Evolutionary conservation across 2,888 invertebrate species (phyloP), one percentile per base, ranked within the genome.

Genomic region (Dysmachus trigonus): DNA sequence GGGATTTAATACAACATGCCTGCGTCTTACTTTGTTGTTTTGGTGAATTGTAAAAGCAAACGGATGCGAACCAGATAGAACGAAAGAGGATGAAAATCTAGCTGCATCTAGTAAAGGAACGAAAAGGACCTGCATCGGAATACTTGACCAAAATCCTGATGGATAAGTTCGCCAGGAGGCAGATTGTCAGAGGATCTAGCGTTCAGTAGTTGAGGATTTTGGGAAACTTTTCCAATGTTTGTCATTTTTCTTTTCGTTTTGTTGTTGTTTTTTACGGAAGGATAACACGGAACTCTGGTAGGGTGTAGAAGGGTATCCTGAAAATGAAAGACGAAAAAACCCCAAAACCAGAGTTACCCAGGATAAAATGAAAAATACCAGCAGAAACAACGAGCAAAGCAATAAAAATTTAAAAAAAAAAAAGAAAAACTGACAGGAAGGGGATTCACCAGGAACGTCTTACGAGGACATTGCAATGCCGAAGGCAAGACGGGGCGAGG

Each of bases 361-460:
- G 62, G 33, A 31, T 73, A 73, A 73, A 73, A 73, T 73, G 73
- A 31, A 76, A 76, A 76, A 76, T 41, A 76, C 35, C 76, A 76
- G n/a, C 76, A 35, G 35, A n/a, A 76, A 76, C 76, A 76, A 76
- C n/a, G 41, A 35, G 15, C 41, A 18, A 13, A 22, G 8, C 41
- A 76, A 76, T 76, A 76, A 76, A 76, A 76, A 76, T 76, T 41
- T 27, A 10, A 73, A 76, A 13, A 38, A 76, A 76, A 76, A 41
- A 10, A 73, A 76, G 10, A 38, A 76, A 76, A 76, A 27, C n/a
- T 22, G 6, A 0, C 22, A 38, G 13, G 22, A 76, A 4, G 27
- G 18, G 35, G 35, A 35, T 76, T 76, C 18, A 38, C 76, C 22
- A 10, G 76, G 41, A n/a, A 76, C 18, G 38, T 76, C 76, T 35